These are phyloP conservation scores for Rhynchopsitta pachyrhyncha DNA, from an alignment of 2,113 vertebrate species.

Conservation along the genomic window DNA sequence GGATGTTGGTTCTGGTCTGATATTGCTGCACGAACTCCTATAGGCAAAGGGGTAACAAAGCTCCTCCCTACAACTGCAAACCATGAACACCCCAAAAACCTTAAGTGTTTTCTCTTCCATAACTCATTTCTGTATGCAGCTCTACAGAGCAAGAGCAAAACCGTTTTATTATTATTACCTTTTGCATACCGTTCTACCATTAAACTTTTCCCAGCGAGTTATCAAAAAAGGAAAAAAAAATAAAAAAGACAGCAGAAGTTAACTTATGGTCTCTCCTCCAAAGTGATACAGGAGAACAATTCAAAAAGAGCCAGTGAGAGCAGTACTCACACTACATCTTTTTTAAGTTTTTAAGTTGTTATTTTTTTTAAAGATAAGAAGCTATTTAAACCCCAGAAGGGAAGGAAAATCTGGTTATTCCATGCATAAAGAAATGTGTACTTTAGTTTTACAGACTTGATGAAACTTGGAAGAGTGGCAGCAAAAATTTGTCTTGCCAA, in stretches of 20 bases:
- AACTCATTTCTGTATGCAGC: background rate
- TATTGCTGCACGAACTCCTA: background rate
- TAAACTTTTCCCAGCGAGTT: background rate
- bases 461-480: background rate
- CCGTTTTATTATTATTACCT: background rate
- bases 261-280: background rate
- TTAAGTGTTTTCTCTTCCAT: background rate
- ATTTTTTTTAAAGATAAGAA: background rate
- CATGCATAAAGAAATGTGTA: background rate
- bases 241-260: background rate
- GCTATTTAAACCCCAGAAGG: background rate
- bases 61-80: background rate
- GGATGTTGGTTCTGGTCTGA: background rate
- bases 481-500: background rate
- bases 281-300: background rate
- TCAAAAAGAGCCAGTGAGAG: background rate
- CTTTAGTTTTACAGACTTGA: background rate
- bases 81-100: fast-evolving
- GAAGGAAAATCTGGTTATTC: background rate
- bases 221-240: background rate
- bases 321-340: background rate
- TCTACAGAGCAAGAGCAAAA: background rate
- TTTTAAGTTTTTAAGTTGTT: background rate
- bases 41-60: background rate
- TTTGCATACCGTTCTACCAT: background rate